Base-by-base conservation (phyloP, 2,888 invertebrate species). In the Temnothorax rugatulus region DNA sequence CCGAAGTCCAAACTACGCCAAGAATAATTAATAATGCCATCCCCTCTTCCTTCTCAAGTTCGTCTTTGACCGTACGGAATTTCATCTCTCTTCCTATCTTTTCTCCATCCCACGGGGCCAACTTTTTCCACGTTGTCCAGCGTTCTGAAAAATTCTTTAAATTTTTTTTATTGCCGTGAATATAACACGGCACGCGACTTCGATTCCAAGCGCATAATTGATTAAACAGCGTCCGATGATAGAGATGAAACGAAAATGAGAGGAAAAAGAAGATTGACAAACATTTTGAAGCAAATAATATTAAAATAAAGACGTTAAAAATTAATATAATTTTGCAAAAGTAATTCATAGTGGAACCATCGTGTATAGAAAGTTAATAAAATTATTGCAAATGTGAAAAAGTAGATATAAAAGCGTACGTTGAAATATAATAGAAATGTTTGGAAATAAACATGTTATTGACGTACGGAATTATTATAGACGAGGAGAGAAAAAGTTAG, bases 1-100 rank as follows among this genome's bases (percentile, higher is more conserved):
- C 64, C 63, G 77, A 69, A 64, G 82, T 85, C 63, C 79, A 81
- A 81, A 81, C 79, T 81, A 59, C 66, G 50, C 15, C 66, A 61
- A 44, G 90, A 86, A 90, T 90, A 89, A 89, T 89, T 89, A 89
- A 90, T 89, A 88, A 89, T 84, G 47, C 79, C 25, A 13, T 44
- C 44, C 81, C 83, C 73, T 57, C 52, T 34, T 63, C 9, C 29
- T 82, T 77, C 63, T 21, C 29, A 38, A 50, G 41, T 76, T 76
- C 69, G 66, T 13, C 68, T 69, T 69, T 44, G 47, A 79, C 68
- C 68, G 68, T 21, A 57, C 73, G 63, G 44, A 75, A 81, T 81
- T 74, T 79, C 50, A 63, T 34, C 63, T 77, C 54, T 25, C n/a
- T 61, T n/a, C 34, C 13, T 38, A 15, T 47, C 75, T 41, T 57